Conservation (phyloP, 2,888 invertebrate species). For the Drosophila stalkeri region DNA sequence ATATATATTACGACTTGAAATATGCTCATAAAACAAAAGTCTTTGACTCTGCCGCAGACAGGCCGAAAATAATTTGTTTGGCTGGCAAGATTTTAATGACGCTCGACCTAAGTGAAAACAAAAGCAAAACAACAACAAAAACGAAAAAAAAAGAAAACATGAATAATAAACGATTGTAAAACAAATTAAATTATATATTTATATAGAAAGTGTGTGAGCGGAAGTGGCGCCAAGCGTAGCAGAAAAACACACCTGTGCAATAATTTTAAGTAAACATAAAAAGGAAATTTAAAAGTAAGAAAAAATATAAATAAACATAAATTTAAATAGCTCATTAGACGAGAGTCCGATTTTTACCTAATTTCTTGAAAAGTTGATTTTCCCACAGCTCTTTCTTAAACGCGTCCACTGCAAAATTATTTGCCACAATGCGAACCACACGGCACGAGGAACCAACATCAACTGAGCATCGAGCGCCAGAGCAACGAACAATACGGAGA, state of each 20-base stretch:
- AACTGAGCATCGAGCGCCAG: constrained; percentile 62
- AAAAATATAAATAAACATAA: neutral
- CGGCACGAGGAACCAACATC: constrained; percentile 75
- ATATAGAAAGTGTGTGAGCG: constrained; percentile 1
- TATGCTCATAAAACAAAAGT: constrained; percentile 27
- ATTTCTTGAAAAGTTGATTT: constrained; percentile 23
- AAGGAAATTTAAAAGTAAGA: neutral
- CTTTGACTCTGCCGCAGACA: constrained; percentile 70
- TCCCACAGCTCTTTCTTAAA: constrained; percentile 28
- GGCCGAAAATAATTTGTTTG: constrained; percentile 45
- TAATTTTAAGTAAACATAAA: neutral
- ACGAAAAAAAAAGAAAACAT: neutral
- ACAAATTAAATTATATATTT: constrained; percentile 6
- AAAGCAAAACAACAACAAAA: constrained; percentile 35
- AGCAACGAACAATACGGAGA: constrained; percentile 34
- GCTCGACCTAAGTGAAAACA: constrained; percentile 29
- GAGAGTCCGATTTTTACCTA: constrained; percentile 37
- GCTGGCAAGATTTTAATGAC: constrained; percentile 25
- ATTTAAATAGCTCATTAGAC: neutral
- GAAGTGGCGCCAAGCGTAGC: constrained; percentile 32
- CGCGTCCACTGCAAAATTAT: constrained; percentile 34
- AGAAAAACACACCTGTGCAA: constrained; percentile 28
- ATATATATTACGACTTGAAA: constrained; percentile 6
- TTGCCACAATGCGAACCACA: constrained; percentile 60
- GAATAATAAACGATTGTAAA: neutral